These are phyloP conservation scores for Ceratotherium simum DNA, from an alignment of 2,113 vertebrate species.

Conservation along the genomic window DNA sequence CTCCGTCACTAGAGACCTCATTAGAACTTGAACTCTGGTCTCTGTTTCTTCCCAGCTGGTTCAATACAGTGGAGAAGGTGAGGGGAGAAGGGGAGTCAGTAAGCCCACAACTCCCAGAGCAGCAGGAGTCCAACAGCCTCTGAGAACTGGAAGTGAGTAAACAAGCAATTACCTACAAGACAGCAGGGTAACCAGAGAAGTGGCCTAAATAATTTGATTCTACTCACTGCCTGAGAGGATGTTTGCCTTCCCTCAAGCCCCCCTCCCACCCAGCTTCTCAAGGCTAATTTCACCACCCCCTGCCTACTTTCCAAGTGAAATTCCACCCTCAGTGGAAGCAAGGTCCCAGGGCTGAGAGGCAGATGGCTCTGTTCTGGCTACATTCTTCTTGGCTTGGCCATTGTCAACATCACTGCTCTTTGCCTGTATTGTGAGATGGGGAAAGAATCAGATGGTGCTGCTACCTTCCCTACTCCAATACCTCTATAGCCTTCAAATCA, in stretches of 20 bases:
- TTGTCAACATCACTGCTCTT: neutral
- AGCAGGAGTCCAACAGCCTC: conserved; percentile 66
- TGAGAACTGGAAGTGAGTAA: conserved; percentile 61
- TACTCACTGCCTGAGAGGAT: conserved; percentile 20
- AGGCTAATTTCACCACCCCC: neutral
- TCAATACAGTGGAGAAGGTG: conserved; percentile 47
- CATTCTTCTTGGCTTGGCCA: neutral
- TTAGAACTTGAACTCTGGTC: conserved; percentile 81
- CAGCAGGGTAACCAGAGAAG: conserved; percentile 39
- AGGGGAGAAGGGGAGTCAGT: conserved; percentile 20
- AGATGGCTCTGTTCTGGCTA: neutral
- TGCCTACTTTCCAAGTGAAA: conserved; percentile 15
- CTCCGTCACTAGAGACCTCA: conserved; percentile 79
- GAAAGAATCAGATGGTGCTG: fast-evolving
- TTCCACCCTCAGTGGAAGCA: neutral
- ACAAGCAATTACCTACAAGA: conserved; percentile 75
- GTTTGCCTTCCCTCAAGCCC: neutral
- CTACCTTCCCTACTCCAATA: neutral
- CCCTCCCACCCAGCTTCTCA: neutral
- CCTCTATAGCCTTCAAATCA: neutral
- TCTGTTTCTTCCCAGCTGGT: conserved; percentile 70
- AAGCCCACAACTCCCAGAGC: conserved; percentile 60
- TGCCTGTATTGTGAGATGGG: neutral
- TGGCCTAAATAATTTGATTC: conserved; percentile 51
- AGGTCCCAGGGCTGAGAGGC: fast-evolving